Conservation (phyloP, 2,888 invertebrate genomes). For the Drosophila peninsularis region DNA sequence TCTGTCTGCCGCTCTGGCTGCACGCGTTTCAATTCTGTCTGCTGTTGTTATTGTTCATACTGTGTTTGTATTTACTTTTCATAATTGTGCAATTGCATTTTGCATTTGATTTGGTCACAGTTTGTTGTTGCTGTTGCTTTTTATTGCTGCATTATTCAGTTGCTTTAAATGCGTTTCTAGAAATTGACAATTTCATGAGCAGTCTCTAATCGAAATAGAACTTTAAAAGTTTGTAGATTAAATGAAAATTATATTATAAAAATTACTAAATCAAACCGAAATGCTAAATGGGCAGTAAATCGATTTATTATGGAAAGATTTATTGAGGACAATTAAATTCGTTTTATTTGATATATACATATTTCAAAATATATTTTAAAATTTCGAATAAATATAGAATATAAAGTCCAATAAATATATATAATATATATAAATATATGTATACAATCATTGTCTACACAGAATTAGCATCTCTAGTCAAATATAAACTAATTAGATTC, state of each 20-base stretch:
- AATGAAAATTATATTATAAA: neutral
- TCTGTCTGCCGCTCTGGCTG: constrained; percentile 36
- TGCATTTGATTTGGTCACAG: constrained; percentile 54
- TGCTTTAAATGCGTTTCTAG: constrained; percentile 45
- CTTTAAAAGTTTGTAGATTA: constrained; percentile 1
- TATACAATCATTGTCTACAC: neutral
- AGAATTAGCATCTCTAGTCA: neutral
- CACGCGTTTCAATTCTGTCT: constrained; percentile 38
- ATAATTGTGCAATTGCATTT: constrained; percentile 50
- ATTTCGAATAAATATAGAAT: neutral
- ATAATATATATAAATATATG: neutral
- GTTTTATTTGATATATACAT: neutral
- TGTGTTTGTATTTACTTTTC: constrained; percentile 45
- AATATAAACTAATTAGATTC: constrained; percentile 4
- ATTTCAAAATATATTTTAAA: neutral
- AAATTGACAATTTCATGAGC: constrained; percentile 16
- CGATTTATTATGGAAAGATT: neutral
- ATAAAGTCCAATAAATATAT: neutral
- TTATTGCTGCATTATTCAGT: constrained; percentile 34
- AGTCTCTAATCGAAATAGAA: constrained; percentile 20
- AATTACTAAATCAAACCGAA: neutral
- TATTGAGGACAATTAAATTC: too few relatives aligned
- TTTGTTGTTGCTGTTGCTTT: constrained; percentile 7
- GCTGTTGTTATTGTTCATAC: constrained; percentile 26
- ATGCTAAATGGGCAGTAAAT: neutral